Base-by-base conservation (phyloP, 2,113 vertebrate genomes). In the Epinephelus cyanopodus region DNA sequence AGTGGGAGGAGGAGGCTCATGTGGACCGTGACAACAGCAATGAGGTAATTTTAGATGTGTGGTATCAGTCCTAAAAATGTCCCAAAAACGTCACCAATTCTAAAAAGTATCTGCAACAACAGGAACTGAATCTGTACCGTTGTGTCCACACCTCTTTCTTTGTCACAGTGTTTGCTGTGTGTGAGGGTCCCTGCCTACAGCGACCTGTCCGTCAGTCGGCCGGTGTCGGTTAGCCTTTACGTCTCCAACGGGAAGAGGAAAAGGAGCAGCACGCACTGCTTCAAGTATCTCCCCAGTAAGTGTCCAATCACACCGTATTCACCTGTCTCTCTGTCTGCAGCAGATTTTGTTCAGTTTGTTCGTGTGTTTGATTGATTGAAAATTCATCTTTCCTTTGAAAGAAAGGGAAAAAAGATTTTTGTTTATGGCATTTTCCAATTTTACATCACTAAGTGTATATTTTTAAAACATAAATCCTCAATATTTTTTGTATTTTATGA, bases 211-310 rank as follows among this genome's bases (percentile, higher is more conserved):
- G 89, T 96, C 83, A 96, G 89, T 33, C 95, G 96, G 23, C 96
- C 97, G 0, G 93, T 97, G 83, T 94, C 96, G 10, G 96, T 97
- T 82, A 97, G 95, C 87, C 96, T 98, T 71, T 97, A 97, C 2
- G 96, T 98, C 53, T 98, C 97, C 78, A 98, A 98, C 6, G 97
- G 97, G 19, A 95, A 97, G 69, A 95, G 97, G 88, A 98, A 98
- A 86, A 92, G 97, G 74, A 98, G 97, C 88, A 96, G 96, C 64
- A 97, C 96, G 4, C 97, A 97, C 86, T 95, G 95, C 73, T 98
- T 98, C 93, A 97, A 97, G 84, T 98, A 96, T 84, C 94, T 98
- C 42, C 97, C 97, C 67, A 93, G 97, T 98, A 83, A 95, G 93
- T 89, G 18, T 25, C 39, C 9, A 6, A 1, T 8, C 6, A 25